These are phyloP conservation scores for Hipparchia semele DNA, from an alignment of 2,888 invertebrate genomes.

Conservation along the genomic window DNA sequence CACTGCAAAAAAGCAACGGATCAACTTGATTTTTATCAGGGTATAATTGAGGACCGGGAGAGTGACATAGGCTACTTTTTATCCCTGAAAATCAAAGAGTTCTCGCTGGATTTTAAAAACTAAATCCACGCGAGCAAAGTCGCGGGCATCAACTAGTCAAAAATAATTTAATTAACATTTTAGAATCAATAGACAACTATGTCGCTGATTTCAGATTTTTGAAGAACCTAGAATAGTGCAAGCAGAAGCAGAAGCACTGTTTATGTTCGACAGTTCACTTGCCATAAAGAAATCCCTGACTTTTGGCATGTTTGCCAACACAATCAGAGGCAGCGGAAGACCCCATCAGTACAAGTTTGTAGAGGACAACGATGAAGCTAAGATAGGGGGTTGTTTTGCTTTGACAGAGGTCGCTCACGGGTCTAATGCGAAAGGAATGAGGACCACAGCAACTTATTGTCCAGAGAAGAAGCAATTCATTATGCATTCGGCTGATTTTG, in stretches of 20 bases:
- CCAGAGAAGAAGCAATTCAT: constrained; percentile 89
- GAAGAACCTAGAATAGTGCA: constrained; percentile 74
- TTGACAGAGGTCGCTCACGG: constrained; percentile 96
- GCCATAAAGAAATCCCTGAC: constrained; percentile 86
- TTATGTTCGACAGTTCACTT: constrained; percentile 84
- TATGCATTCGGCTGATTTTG: constrained; percentile 93
- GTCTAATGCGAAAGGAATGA: constrained; percentile 94
- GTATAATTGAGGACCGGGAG: too few species aligned
- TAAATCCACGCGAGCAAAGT: too few species aligned
- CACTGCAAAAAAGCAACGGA: too few species aligned
- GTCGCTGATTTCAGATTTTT: constrained; percentile 62
- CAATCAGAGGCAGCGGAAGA: constrained; percentile 85
- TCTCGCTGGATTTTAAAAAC: too few species aligned
- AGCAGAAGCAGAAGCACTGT: constrained; percentile 79
- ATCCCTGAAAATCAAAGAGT: too few species aligned
- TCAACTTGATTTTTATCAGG: too few species aligned
- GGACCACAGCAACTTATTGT: constrained; percentile 92
- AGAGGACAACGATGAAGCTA: constrained; percentile 62
- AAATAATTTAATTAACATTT: too few species aligned
- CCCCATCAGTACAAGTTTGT: constrained; percentile 84
- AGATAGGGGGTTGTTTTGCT: constrained; percentile 86
- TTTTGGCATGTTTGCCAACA: constrained; percentile 86
- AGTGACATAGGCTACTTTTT: too few species aligned
- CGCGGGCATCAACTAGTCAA: too few species aligned
- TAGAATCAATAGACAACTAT: too few species aligned